Conservation (phyloP, 2,113 vertebrate species). For the Toxotes jaculatrix region DNA sequence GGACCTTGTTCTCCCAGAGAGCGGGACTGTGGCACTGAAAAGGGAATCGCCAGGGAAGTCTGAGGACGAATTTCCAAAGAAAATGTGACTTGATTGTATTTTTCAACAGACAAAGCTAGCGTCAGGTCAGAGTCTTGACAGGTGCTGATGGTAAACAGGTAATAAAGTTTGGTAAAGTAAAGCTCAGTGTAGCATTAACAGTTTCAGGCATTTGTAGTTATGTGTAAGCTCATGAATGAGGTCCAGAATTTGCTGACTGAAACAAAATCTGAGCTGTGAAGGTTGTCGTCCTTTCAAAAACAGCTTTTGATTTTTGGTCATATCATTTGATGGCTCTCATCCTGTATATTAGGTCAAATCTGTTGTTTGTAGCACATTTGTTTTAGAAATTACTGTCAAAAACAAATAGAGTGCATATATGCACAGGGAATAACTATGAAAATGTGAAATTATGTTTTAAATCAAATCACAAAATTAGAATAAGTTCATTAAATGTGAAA, state of each 20-base stretch:
- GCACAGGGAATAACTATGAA: neutral
- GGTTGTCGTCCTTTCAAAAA: neutral
- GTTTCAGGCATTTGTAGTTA: neutral
- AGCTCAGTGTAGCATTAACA: neutral
- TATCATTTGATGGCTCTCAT: neutral
- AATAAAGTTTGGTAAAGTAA: neutral
- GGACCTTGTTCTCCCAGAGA: constrained; percentile 78
- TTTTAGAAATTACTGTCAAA: neutral
- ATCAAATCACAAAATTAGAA: neutral
- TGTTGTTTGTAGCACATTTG: neutral
- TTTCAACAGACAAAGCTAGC: neutral
- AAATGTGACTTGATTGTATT: constrained; percentile 2
- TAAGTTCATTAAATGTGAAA: neutral
- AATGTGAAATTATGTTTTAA: neutral
- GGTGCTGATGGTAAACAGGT: constrained; percentile 28
- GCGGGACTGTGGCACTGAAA: constrained; percentile 41
- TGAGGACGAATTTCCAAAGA: neutral
- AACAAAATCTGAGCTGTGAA: neutral
- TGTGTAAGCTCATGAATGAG: neutral
- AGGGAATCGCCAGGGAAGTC: constrained; percentile 22
- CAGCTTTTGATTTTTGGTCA: neutral
- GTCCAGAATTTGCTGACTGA: neutral
- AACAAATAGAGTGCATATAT: neutral
- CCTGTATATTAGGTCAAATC: neutral
- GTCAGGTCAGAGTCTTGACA: constrained; percentile 12